These are phyloP conservation scores for Athalia rosae DNA, from an alignment of 2,888 invertebrate species.

Conservation along the genomic window DNA sequence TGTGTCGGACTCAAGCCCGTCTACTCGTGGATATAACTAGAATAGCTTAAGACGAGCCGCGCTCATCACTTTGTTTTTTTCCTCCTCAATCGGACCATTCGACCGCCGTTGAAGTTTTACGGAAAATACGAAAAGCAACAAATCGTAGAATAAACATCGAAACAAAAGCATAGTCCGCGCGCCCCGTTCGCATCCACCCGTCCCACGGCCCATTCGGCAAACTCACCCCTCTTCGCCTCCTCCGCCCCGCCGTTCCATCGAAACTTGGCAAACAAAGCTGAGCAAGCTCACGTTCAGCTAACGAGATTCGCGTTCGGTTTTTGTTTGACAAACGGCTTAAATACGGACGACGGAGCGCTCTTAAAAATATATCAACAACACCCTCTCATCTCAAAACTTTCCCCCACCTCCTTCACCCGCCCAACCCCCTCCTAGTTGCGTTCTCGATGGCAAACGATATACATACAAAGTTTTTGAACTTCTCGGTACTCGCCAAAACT, in stretches of 20 bases:
- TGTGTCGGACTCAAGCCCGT: conserved; percentile 37
- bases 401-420: background rate
- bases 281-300: conserved; percentile 32
- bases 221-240: too few species aligned
- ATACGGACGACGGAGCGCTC: conserved; percentile 38
- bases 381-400: background rate
- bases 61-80: conserved; percentile 10
- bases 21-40: conserved; percentile 25
- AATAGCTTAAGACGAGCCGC: conserved; percentile 23
- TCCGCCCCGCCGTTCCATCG: background rate
- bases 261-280: conserved; percentile 39
- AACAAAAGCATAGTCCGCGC: conserved; percentile 13
- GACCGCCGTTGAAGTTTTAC: too few species aligned
- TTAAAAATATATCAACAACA: conserved; percentile 40
- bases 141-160: conserved; percentile 35
- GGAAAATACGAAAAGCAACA: background rate
- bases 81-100: background rate
- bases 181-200: background rate
- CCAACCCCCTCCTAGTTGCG: background rate
- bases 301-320: conserved; percentile 40
- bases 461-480: conserved; percentile 31
- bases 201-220: too few species aligned
- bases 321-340: conserved; percentile 43
- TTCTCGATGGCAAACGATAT: conserved; percentile 39
- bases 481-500: conserved; percentile 25